These are phyloP conservation scores for Theonella swinhoei DNA, from an alignment of 37 sponge, comb jelly and placozoan species.

Conservation along the genomic window DNA sequence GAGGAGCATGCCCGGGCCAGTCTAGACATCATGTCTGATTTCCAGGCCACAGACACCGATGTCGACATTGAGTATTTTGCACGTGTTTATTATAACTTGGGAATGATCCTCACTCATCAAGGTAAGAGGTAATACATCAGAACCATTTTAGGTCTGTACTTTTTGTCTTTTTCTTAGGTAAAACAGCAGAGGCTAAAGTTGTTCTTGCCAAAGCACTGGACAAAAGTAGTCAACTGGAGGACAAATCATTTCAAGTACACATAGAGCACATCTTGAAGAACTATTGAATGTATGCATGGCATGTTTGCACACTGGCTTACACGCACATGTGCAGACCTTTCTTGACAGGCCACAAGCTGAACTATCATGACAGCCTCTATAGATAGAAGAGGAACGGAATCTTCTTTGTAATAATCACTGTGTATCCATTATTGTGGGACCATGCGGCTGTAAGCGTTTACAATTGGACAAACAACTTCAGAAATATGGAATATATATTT, in stretches of 20 bases:
- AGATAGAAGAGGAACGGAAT: too few relatives aligned
- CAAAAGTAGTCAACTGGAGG: not conserved
- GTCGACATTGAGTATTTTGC: slow-evolving; percentile 30
- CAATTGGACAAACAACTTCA: too few relatives aligned
- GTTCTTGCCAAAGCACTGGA: not conserved
- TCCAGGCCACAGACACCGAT: not conserved
- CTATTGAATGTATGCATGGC: not conserved
- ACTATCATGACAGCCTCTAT: too few relatives aligned
- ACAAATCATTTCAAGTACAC: not conserved
- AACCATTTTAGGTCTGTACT: too few relatives aligned
- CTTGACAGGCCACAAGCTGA: too few relatives aligned
- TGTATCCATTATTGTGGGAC: too few relatives aligned
- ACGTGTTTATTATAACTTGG: slow-evolving; percentile 33
- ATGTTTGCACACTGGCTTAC: not conserved
- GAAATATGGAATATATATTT: too few relatives aligned
- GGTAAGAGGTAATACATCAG: slow-evolving; percentile 11
- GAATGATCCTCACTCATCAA: slow-evolving; percentile 19
- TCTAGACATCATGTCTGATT: slow-evolving; percentile 6
- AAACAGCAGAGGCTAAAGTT: not conserved
- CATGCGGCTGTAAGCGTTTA: too few relatives aligned
- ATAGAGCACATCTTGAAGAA: slow-evolving; percentile 3
- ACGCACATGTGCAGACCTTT: too few relatives aligned
- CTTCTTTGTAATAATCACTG: too few relatives aligned
- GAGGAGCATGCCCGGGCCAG: not conserved
- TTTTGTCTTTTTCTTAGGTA: not conserved